These are phyloP conservation scores for Cephus pulcher DNA, from an alignment of 2,888 invertebrate genomes.

Conservation along the genomic window DNA sequence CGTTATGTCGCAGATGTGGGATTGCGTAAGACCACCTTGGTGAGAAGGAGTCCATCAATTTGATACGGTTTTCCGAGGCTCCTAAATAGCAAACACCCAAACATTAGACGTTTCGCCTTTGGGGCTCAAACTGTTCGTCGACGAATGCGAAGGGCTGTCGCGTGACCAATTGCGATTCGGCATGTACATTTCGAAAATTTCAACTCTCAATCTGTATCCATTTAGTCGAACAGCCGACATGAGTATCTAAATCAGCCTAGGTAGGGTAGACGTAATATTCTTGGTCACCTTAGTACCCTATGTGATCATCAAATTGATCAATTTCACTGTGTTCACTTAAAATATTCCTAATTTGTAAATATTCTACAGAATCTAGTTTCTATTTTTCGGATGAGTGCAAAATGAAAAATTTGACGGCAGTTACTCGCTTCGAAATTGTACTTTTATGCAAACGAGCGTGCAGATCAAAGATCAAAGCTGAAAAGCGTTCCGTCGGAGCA, in stretches of 20 bases:
- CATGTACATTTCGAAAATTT: constrained; percentile 30
- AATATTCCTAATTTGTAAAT: not conserved
- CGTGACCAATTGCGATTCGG: constrained; percentile 40
- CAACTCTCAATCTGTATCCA: constrained; percentile 40
- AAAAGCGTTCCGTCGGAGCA: constrained; percentile 1
- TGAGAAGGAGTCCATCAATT: constrained; percentile 49
- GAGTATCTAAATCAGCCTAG: not conserved
- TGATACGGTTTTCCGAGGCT: constrained; percentile 45
- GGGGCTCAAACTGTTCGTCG: constrained; percentile 14
- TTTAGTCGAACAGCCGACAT: constrained; percentile 23
- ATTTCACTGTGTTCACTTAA: constrained; percentile 7
- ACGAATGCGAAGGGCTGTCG: constrained; percentile 29
- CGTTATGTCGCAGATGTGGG: constrained; percentile 40
- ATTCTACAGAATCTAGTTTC: not conserved
- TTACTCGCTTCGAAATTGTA: constrained; percentile 28
- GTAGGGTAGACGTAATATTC: not conserved
- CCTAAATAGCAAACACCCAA: constrained; percentile 36
- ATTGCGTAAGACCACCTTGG: constrained; percentile 41
- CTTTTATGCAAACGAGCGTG: constrained; percentile 30
- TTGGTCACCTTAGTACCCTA: too few species aligned
- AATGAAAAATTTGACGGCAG: constrained; percentile 22
- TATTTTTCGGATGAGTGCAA: not conserved
- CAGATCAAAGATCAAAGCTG: constrained; percentile 5
- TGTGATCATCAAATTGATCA: too few species aligned
- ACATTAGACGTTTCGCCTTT: constrained; percentile 20